Evolutionary conservation across 1,140 invertebrate genomes (phyloP).

Genomic region (Hyles euphorbiae): DNA sequence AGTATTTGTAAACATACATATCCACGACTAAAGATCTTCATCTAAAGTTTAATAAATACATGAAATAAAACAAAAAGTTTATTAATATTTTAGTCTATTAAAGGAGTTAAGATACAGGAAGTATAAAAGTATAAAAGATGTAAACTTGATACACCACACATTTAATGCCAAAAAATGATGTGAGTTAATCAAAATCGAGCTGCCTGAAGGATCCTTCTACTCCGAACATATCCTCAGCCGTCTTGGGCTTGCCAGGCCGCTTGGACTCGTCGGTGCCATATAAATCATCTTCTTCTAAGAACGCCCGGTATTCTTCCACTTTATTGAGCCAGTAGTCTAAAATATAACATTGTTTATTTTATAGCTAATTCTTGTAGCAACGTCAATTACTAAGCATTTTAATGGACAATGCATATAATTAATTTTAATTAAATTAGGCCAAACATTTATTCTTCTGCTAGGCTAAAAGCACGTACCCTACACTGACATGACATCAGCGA

Average conservation of each 20-base stretch:
- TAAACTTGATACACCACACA: constrained; percentile 1
- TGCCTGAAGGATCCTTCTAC: constrained; percentile 78
- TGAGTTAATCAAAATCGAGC: constrained; percentile 58
- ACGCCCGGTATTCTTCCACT: constrained; percentile 65
- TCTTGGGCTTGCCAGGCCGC: constrained; percentile 76
- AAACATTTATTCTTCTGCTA: constrained; percentile 5
- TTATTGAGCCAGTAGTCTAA: constrained; percentile 72
- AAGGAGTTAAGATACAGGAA: constrained; percentile 1
- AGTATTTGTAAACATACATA: too few relatives aligned
- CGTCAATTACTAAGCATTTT: too few relatives aligned
- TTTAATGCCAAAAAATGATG: background rate
- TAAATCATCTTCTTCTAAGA: constrained; percentile 74
- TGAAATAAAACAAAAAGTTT: too few relatives aligned
- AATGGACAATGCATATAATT: too few relatives aligned
- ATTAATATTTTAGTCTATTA: too few relatives aligned
- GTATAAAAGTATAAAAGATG: constrained; percentile 7
- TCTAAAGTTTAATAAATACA: too few relatives aligned
- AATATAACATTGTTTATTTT: constrained; percentile 8
- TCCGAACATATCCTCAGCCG: constrained; percentile 76
- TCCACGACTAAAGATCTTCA: too few relatives aligned
- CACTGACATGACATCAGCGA: background rate
- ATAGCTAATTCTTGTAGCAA: constrained; percentile 1
- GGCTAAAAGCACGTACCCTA: too few relatives aligned
- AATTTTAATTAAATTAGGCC: constrained; percentile 14
- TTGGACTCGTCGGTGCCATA: constrained; percentile 76